These are phyloP conservation scores for Brachymystax lenok DNA, from an alignment of 2,797 vertebrate genomes.

Conservation along the genomic window DNA sequence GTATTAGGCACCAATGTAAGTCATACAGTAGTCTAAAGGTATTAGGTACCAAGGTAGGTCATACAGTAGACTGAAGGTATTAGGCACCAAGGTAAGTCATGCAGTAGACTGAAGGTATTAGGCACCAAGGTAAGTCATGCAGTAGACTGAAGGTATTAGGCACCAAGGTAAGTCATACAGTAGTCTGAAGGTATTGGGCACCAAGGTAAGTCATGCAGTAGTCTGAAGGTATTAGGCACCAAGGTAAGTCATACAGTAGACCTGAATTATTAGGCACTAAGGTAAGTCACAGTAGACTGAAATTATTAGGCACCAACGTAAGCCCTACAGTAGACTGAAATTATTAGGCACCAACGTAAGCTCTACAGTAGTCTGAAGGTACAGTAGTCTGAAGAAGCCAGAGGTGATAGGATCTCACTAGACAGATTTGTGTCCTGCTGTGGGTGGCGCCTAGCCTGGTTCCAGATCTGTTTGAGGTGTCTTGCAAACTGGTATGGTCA, in stretches of 20 bases:
- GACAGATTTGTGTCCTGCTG: background rate
- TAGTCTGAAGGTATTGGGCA: constrained; percentile 26
- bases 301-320: background rate
- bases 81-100: background rate
- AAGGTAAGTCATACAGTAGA: constrained; percentile 14
- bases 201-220: constrained; percentile 11
- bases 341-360: constrained; percentile 25
- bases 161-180: background rate
- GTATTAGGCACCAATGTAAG: no score
- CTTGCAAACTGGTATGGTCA: no score
- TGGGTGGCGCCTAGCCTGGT: no score
- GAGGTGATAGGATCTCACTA: constrained; percentile 18
- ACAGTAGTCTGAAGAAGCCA: constrained; percentile 22
- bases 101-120: constrained; percentile 25
- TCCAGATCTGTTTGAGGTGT: no score
- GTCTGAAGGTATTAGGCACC: constrained; percentile 27
- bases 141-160: constrained; percentile 27
- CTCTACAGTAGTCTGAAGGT: background rate
- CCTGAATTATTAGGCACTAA: background rate
- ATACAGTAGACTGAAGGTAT: background rate
- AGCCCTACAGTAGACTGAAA: constrained; percentile 22
- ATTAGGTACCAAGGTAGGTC: background rate
- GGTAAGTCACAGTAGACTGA: background rate
- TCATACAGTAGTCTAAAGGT: no score
- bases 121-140: background rate